Evolutionary conservation across 2,888 invertebrate genomes (phyloP).

Genomic region (Deilephila elpenor): DNA sequence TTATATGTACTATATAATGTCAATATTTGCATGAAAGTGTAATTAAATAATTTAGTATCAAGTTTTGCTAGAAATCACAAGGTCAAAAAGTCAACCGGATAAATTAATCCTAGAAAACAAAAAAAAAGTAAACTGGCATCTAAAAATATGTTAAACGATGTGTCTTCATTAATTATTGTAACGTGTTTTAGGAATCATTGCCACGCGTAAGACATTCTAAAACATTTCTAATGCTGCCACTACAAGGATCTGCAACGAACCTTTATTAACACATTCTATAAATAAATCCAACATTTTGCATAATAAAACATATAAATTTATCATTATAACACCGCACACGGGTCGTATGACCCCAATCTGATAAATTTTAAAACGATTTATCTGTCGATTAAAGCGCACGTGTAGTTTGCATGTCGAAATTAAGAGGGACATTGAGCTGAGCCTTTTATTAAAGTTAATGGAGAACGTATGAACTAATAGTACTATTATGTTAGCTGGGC

Average conservation of each 20-base stretch:
- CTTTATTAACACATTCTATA: not conserved
- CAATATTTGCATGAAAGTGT: constrained; percentile 30
- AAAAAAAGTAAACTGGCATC: not conserved
- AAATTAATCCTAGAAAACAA: not conserved
- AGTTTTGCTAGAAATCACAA: not conserved
- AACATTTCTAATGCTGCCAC: not conserved
- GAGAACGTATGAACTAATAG: constrained; percentile 13
- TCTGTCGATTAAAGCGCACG: constrained; percentile 18
- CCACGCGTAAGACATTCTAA: not conserved
- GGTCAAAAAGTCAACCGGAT: no score
- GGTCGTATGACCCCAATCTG: constrained; percentile 3
- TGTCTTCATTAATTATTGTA: not conserved
- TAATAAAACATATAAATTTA: constrained; percentile 6
- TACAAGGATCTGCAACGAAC: not conserved
- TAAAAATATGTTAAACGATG: not conserved
- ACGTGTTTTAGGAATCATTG: not conserved
- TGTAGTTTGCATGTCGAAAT: constrained; percentile 25
- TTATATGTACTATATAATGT: constrained; percentile 2
- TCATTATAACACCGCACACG: constrained; percentile 1
- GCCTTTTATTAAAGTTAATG: constrained; percentile 16
- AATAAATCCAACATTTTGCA: not conserved
- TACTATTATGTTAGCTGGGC: constrained; percentile 5
- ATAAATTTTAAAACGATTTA: constrained; percentile 27
- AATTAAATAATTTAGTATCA: not conserved
- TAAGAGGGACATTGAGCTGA: constrained; percentile 5